Percentiles rank a stretch among this genome's conserved stretches.
Conservation (phyloP, 1,140 invertebrate species). For the Drosophila yakuba region DNA sequence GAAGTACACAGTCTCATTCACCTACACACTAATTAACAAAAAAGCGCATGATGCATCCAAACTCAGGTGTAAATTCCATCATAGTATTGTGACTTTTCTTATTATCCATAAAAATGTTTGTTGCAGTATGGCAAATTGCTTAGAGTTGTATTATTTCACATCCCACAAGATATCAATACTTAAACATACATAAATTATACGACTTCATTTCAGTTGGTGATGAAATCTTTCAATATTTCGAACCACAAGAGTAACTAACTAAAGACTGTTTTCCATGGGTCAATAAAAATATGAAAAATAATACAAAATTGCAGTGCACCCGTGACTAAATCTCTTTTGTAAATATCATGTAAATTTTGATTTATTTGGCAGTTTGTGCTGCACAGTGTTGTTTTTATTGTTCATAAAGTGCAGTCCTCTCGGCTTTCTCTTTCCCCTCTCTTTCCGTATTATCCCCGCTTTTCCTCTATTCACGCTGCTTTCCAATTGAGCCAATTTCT, state of each 20-base stretch:
- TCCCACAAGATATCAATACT: too few species aligned
- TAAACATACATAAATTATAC: too few species aligned
- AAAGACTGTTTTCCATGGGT: not conserved
- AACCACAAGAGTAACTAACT: not conserved
- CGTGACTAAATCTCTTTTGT: constrained; percentile 3
- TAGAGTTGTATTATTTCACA: not conserved
- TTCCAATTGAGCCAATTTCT: constrained; percentile 82
- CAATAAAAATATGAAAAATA: not conserved
- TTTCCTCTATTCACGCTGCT: constrained; percentile 48
- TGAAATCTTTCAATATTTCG: not conserved
- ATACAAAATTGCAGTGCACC: not conserved
- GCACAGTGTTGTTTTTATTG: constrained; percentile 24
- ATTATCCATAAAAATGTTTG: not conserved
- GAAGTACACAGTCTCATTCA: constrained; percentile 1
- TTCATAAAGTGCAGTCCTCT: constrained; percentile 44
- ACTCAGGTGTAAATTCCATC: constrained; percentile 35
- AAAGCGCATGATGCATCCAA: constrained; percentile 31
- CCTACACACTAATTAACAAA: not conserved
- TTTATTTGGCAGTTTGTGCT: constrained; percentile 12
- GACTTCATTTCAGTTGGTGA: not conserved
- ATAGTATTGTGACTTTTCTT: constrained; percentile 1
- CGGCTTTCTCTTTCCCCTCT: constrained; percentile 13
- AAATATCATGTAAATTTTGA: constrained; percentile 28
- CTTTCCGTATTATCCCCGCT: constrained; percentile 27
- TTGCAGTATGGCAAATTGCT: not conserved